Base-by-base conservation (phyloP, 2,113 vertebrate species). In the Oreocharis arfaki region DNA sequence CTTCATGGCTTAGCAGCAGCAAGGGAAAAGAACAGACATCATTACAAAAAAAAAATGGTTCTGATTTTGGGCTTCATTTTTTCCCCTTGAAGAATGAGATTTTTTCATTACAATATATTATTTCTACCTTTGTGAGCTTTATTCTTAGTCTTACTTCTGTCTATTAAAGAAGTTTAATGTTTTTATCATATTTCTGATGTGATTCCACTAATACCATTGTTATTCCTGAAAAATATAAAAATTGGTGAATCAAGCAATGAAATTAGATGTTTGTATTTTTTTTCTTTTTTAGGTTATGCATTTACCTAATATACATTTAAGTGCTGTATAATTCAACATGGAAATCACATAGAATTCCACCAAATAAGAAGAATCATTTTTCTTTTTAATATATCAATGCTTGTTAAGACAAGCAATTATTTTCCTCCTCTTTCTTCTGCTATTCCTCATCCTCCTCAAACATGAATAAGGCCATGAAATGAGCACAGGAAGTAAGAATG, bases 41-140 rank as follows among this genome's bases (percentile, higher is more conserved):
- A 8, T n/a, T 80, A 46, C 7, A 11, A 76, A 55, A 37, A 52
- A 42, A 59, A 5, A 52, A 20, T 24, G 0, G 0, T 74, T 84
- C 21, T 57, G 33, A 52, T 63, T 89, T 83, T 32, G 22, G 24
- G 5, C 11, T 86, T 79, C 24, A 64, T 55, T 76, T 71, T 69
- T 20, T 52, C 92, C 14, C 39, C 44, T 59, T 2, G 1, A 81
- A 87, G 6, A 22, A 63, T 39, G 23, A 89, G 16, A 70, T 50
- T 87, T 78, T 56, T 92, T 78, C 12, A 71, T 75, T 57, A 18
- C 8, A 57, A 57, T 12, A 33, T 7, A 39, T n/a, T 37, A 37
- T 75, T 76, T 91, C 17, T 22, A 60, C 9, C 3, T 87, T 83
- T 19, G 23, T 65, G 39, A 53, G 15, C 52, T 77, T 90, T 57